Evolutionary conservation across 2,888 invertebrate species (phyloP).

Genomic region (Drosophila histrio): DNA sequence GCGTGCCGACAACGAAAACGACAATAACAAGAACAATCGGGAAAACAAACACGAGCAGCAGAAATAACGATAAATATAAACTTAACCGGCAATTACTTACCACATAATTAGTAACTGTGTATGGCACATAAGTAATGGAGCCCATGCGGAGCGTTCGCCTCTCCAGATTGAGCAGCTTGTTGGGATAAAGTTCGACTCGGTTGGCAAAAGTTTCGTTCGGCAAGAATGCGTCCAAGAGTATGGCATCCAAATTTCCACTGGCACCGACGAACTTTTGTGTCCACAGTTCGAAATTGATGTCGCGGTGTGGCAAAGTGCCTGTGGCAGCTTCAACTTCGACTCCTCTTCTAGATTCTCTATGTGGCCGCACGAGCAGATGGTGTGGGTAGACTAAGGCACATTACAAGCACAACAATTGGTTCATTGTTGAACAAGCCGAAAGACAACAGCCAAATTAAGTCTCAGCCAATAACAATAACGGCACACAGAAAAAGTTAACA

Average conservation of each 20-base stretch:
- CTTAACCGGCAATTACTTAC: slow-evolving; percentile 82
- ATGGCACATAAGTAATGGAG: slow-evolving; percentile 83
- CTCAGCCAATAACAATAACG: slow-evolving; percentile 42
- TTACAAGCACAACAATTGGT: slow-evolving; percentile 45
- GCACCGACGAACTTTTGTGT: slow-evolving; percentile 83
- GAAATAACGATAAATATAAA: slow-evolving; percentile 76
- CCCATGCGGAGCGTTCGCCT: slow-evolving; percentile 79
- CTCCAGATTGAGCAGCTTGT: slow-evolving; percentile 82
- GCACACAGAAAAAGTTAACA: slow-evolving; percentile 55
- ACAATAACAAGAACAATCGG: slow-evolving; percentile 33
- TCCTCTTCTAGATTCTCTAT: slow-evolving; percentile 15
- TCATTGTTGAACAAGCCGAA: slow-evolving; percentile 53
- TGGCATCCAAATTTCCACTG: slow-evolving; percentile 80
- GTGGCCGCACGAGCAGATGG: slow-evolving; percentile 81
- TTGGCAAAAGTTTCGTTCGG: slow-evolving; percentile 79
- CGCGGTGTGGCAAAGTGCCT: slow-evolving; percentile 55
- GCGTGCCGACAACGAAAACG: slow-evolving; percentile 45
- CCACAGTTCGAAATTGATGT: slow-evolving; percentile 82
- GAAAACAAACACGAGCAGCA: slow-evolving; percentile 13
- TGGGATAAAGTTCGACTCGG: slow-evolving; percentile 81
- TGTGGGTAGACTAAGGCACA: slow-evolving; percentile 82
- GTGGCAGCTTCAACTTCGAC: neutral
- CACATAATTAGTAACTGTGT: slow-evolving; percentile 83
- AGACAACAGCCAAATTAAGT: slow-evolving; percentile 39
- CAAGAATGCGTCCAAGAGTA: slow-evolving; percentile 80